phyloP scores from a whole-genome alignment of 1,140 invertebrate genomes.

The Achatina immaculata region DNA sequence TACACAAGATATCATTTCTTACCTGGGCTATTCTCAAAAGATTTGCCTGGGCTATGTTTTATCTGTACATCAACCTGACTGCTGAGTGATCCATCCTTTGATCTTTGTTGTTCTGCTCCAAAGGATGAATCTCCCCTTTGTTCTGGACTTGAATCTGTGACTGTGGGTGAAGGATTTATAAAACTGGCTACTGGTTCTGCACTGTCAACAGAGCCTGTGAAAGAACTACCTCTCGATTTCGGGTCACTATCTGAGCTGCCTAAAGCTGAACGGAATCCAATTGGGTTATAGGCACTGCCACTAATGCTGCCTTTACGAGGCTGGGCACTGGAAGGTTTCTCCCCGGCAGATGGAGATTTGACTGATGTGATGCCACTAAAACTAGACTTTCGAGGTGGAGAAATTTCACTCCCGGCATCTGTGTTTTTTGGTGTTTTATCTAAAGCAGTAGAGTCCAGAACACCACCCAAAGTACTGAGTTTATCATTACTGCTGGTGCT shows the following conservation, averaged over 20 bases:
- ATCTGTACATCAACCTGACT: not conserved
- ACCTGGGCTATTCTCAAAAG: not conserved
- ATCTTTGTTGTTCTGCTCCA: not conserved
- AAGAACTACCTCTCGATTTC: not conserved
- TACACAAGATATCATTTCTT: not conserved
- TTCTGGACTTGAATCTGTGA: not conserved
- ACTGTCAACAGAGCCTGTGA: not conserved
- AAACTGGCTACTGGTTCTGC: not conserved
- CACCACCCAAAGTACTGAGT: not conserved
- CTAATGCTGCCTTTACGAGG: not conserved
- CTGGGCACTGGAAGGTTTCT: not conserved
- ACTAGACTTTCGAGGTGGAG: not conserved
- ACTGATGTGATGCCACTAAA: not conserved
- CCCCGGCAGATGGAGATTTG: not conserved
- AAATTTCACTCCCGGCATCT: not conserved
- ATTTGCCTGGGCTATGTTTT: not conserved
- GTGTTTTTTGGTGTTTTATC: not conserved
- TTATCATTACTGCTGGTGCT: not conserved
- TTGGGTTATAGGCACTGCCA: slow-evolving; percentile 24
- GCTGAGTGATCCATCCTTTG: not conserved
- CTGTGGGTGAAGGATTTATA: too few species aligned
- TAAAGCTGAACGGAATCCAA: slow-evolving; percentile 7
- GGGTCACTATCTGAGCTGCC: slow-evolving; percentile 15
- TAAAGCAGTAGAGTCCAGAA: not conserved
- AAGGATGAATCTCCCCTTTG: too few species aligned